Conservation (phyloP, 2,888 invertebrate genomes). For the Julus scandinavius region DNA sequence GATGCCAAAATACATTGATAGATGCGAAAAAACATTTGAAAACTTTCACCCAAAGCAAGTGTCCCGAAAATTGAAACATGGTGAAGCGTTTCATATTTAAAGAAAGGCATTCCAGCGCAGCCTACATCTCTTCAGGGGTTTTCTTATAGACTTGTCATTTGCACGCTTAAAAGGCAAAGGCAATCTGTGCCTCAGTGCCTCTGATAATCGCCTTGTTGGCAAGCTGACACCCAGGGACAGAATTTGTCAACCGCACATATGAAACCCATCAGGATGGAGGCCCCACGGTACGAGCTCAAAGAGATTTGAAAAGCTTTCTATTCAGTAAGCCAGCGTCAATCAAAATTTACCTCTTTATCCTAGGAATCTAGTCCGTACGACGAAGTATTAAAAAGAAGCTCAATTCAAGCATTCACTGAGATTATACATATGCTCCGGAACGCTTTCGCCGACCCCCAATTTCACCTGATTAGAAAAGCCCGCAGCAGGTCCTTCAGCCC, state of each 20-base stretch:
- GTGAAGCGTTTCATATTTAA: neutral
- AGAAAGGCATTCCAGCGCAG: neutral
- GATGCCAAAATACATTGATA: too few relatives aligned
- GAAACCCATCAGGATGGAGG: slow-evolving; percentile 43
- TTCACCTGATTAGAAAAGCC: slow-evolving; percentile 2
- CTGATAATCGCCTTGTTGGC: slow-evolving; percentile 45
- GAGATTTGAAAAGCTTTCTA: slow-evolving; percentile 41
- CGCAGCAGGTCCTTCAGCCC: neutral
- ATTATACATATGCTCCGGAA: slow-evolving; percentile 34
- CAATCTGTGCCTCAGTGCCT: slow-evolving; percentile 17
- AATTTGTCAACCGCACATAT: slow-evolving; percentile 44
- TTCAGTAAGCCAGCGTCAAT: slow-evolving; percentile 40
- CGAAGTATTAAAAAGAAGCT: slow-evolving; percentile 25
- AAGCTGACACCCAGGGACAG: slow-evolving; percentile 45
- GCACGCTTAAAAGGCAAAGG: slow-evolving; percentile 35
- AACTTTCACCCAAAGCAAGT: neutral
- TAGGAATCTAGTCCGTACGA: neutral
- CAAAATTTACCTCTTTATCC: slow-evolving; percentile 43
- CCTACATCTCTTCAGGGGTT: neutral
- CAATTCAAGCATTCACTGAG: neutral
- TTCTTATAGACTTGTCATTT: slow-evolving; percentile 12
- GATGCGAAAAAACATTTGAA: neutral
- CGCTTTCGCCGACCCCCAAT: neutral
- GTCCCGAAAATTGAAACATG: neutral
- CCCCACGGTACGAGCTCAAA: slow-evolving; percentile 43